A percentile compares a stretch with the other conserved stretches of the same genome.
Conservation (phyloP, 2,888 invertebrate genomes). For the Netelia fuscicornis region DNA sequence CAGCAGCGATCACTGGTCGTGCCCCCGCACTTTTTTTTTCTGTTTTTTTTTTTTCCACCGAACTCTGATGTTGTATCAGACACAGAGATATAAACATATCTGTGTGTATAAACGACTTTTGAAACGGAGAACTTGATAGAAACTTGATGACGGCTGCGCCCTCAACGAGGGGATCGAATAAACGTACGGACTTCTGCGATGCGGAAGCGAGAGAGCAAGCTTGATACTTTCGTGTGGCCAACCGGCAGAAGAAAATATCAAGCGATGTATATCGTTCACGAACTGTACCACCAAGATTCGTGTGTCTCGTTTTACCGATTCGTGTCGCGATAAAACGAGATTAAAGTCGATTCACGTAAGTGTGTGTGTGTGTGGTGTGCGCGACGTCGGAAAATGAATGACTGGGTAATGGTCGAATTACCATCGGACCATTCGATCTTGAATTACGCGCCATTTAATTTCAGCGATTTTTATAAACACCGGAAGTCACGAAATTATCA, state of each 20-base stretch:
- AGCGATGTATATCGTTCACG: conserved; percentile 10
- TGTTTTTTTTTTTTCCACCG: conserved; percentile 5
- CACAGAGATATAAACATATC: not conserved
- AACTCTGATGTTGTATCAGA: conserved; percentile 17
- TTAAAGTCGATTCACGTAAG: conserved; percentile 35
- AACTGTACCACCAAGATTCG: conserved; percentile 3
- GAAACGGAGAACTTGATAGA: conserved; percentile 59
- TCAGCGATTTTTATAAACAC: no score
- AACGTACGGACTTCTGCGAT: conserved; percentile 47
- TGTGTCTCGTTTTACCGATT: conserved; percentile 26
- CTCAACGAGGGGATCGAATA: conserved; percentile 52
- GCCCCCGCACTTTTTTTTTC: conserved; percentile 51
- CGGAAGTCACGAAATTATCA: not conserved
- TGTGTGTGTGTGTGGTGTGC: not conserved
- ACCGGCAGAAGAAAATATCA: conserved; percentile 31
- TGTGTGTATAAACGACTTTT: conserved; percentile 18
- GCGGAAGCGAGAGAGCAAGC: conserved; percentile 51
- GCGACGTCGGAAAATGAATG: conserved; percentile 26
- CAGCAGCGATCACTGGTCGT: conserved; percentile 45
- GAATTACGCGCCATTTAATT: not conserved
- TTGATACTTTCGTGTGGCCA: not conserved
- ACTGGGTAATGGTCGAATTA: conserved; percentile 28
- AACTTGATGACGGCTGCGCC: conserved; percentile 57
- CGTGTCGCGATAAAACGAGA: conserved; percentile 7
- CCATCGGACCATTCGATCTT: not conserved